Evolutionary conservation across 1,140 invertebrate genomes (phyloP), one percentile per base, ranked within the genome.

Genomic region (Eciton burchellii): DNA sequence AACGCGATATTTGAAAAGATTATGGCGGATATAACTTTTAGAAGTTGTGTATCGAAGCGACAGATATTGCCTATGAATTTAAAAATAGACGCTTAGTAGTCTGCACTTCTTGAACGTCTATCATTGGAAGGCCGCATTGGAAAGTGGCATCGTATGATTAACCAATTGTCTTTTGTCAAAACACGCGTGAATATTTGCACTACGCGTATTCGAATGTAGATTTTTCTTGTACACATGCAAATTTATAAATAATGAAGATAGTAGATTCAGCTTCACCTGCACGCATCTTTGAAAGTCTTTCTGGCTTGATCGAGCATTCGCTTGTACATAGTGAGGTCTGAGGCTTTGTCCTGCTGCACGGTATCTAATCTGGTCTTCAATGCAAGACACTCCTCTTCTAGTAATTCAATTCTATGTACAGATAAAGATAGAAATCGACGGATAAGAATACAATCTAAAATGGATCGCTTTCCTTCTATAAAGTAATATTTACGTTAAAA

Each of bases 361-460:
- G 89, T 92, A 5, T 90, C 83, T 43, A 94, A 70, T 70, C 92
- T 88, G 4, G 91, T 86, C 79, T 93, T 93, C 8, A 94, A 45
- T 3, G 91, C 88, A n/a, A 93, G 87, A 79, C 91, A 92, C 70
- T 94, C 93, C 77, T 94, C 94, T 85, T 94, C 87, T 0, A 94
- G 85, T 26, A 94, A 85, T 82, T 94, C 93, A 16, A 91, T 81
- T 72, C 93, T 94, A 35, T 1, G 8, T 45, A 68, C 56, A 47
- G 2, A 52, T 68, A 45, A 68, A 59, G 16, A 74, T 79, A 65
- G 1, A 6, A 35, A 35, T 3, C 14, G 9, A 47, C 5, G 47
- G 6, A 43, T 47, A 65, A 21, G 16, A 45, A 5, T 14, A 29
- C 26, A 14, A 8, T 24, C 19, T 9, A 24, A 24, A 43, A 12